Percentiles rank a stretch among this genome's conserved stretches.
Conservation (phyloP, 2,113 vertebrate genomes). For the Lepidothrix coronata region DNA sequence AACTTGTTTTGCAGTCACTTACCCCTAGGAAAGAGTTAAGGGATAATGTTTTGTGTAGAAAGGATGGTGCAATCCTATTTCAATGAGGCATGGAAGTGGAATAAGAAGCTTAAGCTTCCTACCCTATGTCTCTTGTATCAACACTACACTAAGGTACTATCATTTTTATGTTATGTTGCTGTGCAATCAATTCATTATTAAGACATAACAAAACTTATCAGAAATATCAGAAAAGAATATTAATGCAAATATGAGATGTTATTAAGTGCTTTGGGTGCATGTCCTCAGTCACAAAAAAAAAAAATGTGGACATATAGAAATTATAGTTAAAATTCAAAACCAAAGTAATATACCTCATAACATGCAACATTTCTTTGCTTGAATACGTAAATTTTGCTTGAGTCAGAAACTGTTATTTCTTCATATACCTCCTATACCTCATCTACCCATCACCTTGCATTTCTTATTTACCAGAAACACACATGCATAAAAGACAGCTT, state of each 20-base stretch:
- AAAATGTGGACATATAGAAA: not conserved
- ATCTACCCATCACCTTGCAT: not conserved
- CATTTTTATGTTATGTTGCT: not conserved
- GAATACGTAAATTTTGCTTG: not conserved
- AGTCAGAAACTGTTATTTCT: not conserved
- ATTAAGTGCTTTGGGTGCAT: not conserved
- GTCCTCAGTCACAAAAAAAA: not conserved
- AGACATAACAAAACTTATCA: not conserved
- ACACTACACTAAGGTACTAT: not conserved
- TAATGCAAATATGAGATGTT: not conserved
- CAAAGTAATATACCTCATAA: not conserved
- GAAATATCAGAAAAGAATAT: not conserved
- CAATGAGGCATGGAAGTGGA: not conserved
- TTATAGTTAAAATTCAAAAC: not conserved
- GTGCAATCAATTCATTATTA: not conserved
- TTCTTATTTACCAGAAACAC: not conserved
- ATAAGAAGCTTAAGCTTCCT: not conserved
- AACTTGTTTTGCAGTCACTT: not conserved
- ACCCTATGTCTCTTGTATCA: not conserved
- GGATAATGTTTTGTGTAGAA: not conserved
- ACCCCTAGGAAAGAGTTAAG: not conserved
- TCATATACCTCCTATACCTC: not conserved
- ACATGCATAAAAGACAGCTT: not conserved
- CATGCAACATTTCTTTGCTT: not conserved
- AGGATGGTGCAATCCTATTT: not conserved